Evolutionary conservation across 1,140 invertebrate genomes (phyloP), one percentile per base, ranked within the genome.

Genomic region (Wasmannia auropunctata): DNA sequence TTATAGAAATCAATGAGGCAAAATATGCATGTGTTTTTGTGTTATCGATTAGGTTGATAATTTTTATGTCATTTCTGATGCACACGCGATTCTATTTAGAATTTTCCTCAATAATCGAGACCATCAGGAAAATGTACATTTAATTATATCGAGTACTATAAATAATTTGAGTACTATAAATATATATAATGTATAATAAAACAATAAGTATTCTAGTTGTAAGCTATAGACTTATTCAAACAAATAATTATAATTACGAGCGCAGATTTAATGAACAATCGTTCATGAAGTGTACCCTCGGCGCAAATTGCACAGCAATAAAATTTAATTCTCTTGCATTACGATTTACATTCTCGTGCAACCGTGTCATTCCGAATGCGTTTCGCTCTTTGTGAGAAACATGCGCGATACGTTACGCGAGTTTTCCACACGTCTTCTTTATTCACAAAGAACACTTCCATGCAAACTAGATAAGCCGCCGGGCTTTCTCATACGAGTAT

Each of bases 401-500:
- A 40, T 54, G 62, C 22, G 16, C 63, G 77, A 69, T 37, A 54
- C 54, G 51, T 69, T 54, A 80, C 31, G 22, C 49, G 77, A 40
- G 63, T 69, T 80, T 69, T 25, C 46, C 14, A 37, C 28, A 80
- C 60, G 51, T 80, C 69, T 69, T 69, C 62, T 54, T 69, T 80
- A 80, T 80, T 69, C 46, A 54, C 77, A 80, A 69, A 54, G 77
- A 80, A 80, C 34, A 67, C 46, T 80, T 54, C 22, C 31, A 54
- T 80, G 63, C 62, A 80, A 80, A 80, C 62, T 40, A 60, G 63
- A 69, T 69, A 80, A 80, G 77, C 46, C 60, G 43, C 60, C 60
- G 8, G 77, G 46, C 46, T 63, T 69, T 22, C 76, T 69, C 43
- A 67, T 80, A n/a, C n/a, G n/a, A n/a, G n/a, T n/a, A 80, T 80